These are phyloP conservation scores for Idaea dimidiata DNA, from an alignment of 2,888 invertebrate species.

Conservation along the genomic window DNA sequence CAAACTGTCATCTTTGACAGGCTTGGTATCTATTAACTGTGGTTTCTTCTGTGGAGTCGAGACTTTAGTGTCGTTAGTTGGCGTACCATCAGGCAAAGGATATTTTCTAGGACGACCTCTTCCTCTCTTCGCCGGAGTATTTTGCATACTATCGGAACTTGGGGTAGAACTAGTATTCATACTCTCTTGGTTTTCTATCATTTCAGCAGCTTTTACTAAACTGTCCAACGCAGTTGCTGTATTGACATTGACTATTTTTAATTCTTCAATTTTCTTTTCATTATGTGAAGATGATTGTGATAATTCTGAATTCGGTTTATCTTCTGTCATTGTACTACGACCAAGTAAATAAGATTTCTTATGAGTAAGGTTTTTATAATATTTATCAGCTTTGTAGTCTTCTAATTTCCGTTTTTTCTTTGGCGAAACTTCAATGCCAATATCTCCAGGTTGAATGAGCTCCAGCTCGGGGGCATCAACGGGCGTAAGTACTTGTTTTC, in stretches of 20 bases:
- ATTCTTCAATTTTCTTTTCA: slow-evolving; percentile 38
- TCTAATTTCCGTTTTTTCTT: slow-evolving; percentile 67
- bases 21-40: slow-evolving; percentile 53
- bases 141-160: slow-evolving; percentile 40
- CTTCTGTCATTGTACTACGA: slow-evolving; percentile 40
- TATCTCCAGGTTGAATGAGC: slow-evolving; percentile 66
- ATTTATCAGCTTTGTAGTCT: slow-evolving; percentile 55
- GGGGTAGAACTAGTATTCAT: slow-evolving; percentile 34
- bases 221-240: slow-evolving; percentile 69
- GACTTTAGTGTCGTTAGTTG: slow-evolving; percentile 37
- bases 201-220: slow-evolving; percentile 72
- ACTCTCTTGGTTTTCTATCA: slow-evolving; percentile 66
- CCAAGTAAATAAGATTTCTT: slow-evolving; percentile 70
- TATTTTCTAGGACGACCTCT: slow-evolving; percentile 72
- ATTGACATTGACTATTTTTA: slow-evolving; percentile 40
- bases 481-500: slow-evolving; percentile 74
- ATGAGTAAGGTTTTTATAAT: slow-evolving; percentile 53
- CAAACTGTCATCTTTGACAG: slow-evolving; percentile 34
- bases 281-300: slow-evolving; percentile 40
- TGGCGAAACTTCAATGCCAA: slow-evolving; percentile 57
- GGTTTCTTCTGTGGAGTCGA: slow-evolving; percentile 65
- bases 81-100: slow-evolving; percentile 53
- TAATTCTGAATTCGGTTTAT: slow-evolving; percentile 37
- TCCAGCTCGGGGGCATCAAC: slow-evolving; percentile 71
- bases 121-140: slow-evolving; percentile 65